These are phyloP conservation scores for Nebria salina DNA, from an alignment of 2,888 invertebrate species.

Conservation along the genomic window DNA sequence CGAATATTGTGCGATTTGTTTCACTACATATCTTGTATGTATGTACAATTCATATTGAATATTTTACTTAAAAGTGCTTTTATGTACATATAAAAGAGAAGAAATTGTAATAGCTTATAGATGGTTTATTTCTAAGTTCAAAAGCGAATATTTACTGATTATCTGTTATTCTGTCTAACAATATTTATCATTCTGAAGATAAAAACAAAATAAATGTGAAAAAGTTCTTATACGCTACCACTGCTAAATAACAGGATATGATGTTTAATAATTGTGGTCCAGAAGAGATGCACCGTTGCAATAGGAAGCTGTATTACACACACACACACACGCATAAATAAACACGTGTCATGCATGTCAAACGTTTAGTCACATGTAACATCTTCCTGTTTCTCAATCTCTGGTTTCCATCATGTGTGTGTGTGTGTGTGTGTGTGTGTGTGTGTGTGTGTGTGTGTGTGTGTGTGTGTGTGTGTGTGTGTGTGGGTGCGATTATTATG, in stretches of 20 bases:
- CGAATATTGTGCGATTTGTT: neutral
- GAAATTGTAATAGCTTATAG: too few relatives aligned
- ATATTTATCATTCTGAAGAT: too few relatives aligned
- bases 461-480: constrained; percentile 15
- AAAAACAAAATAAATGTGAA: neutral
- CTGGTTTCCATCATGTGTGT: neutral
- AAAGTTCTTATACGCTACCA: constrained; percentile 8
- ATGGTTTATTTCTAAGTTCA: too few relatives aligned
- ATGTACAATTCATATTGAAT: neutral
- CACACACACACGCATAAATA: neutral
- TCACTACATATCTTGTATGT: neutral
- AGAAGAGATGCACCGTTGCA: constrained; percentile 15
- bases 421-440: constrained; percentile 22
- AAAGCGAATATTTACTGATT: too few relatives aligned
- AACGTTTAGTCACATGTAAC: constrained; percentile 41
- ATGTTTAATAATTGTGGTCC: constrained; percentile 35
- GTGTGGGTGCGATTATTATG: neutral
- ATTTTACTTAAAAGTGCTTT: neutral
- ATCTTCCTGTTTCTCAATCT: constrained; percentile 31
- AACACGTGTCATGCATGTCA: constrained; percentile 40
- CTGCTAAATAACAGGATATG: neutral
- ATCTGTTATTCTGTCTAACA: too few relatives aligned
- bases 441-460: neutral
- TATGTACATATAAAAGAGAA: too few relatives aligned
- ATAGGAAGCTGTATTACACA: constrained; percentile 40